These are phyloP conservation scores for Nymphalis c-album DNA, from an alignment of 2,888 invertebrate genomes.

Conservation along the genomic window DNA sequence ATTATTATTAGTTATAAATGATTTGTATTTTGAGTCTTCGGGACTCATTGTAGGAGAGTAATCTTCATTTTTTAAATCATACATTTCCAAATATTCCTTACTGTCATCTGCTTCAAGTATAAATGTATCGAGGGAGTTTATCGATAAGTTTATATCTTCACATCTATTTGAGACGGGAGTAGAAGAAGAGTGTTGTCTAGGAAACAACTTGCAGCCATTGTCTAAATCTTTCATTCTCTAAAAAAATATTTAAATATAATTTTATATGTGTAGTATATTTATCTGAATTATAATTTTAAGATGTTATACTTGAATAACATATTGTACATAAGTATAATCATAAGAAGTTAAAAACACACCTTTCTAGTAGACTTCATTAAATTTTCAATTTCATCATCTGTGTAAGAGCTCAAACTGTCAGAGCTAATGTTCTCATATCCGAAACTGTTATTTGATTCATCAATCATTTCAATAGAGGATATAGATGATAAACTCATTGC, in stretches of 20 bases:
- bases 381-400: slow-evolving; percentile 48
- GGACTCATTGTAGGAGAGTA: slow-evolving; percentile 1
- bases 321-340: not conserved
- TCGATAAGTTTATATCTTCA: slow-evolving; percentile 4
- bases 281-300: no score
- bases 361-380: slow-evolving; percentile 51
- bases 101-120: slow-evolving; percentile 13
- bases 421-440: slow-evolving; percentile 45
- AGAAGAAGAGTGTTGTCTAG: not conserved
- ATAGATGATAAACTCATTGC: not conserved
- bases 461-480: slow-evolving; percentile 1
- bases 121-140: slow-evolving; percentile 21
- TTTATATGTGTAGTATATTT: no score
- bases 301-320: no score
- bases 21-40: not conserved
- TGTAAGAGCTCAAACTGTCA: slow-evolving; percentile 39
- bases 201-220: slow-evolving; percentile 10
- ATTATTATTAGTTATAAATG: slow-evolving; percentile 6
- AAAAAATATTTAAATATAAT: slow-evolving; percentile 13
- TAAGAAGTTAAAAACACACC: slow-evolving; percentile 39
- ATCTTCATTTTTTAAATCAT: not conserved
- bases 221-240: slow-evolving; percentile 26
- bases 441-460: not conserved
- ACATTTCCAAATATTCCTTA: not conserved
- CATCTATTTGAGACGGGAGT: not conserved